These are phyloP conservation scores for Sebastes vulpes DNA, from an alignment of 2,797 vertebrate genomes.

Conservation along the genomic window DNA sequence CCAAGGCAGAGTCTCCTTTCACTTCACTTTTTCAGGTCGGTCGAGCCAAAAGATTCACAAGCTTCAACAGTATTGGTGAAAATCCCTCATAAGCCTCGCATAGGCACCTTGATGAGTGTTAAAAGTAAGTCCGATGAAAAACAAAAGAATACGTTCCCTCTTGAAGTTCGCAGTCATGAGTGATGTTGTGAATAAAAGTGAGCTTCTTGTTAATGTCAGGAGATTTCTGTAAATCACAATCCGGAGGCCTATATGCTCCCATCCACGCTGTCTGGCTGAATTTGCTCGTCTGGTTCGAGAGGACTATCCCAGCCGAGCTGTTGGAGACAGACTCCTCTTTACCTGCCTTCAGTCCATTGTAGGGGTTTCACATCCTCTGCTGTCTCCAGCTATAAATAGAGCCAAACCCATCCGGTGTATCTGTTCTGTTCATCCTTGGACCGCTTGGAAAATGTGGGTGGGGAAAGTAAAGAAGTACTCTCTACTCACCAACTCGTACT, in stretches of 20 bases:
- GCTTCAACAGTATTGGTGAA: neutral
- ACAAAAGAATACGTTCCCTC: neutral
- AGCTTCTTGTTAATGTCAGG: neutral
- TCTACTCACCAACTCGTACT: neutral
- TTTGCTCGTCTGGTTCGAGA: neutral
- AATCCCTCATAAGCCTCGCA: neutral
- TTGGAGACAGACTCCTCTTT: neutral
- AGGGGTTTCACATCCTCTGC: neutral
- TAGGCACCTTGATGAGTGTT: neutral
- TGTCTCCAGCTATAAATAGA: constrained; percentile 8
- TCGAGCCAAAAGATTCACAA: neutral
- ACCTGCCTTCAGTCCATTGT: neutral
- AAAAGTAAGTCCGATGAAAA: neutral
- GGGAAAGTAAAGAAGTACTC: neutral
- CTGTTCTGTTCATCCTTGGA: neutral
- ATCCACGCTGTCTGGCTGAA: neutral
- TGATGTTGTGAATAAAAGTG: neutral
- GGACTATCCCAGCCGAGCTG: neutral
- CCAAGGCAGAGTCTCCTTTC: neutral
- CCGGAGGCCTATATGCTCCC: neutral
- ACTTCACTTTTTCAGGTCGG: neutral
- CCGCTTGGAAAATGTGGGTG: constrained; percentile 11
- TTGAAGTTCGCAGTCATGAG: neutral
- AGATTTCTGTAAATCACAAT: neutral
- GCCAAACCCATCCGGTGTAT: neutral